Percentiles rank a stretch among this genome's conserved stretches.
These are phyloP conservation scores for Prenolepis imparis DNA, from an alignment of 2,888 invertebrate species.

Conservation along the genomic window DNA sequence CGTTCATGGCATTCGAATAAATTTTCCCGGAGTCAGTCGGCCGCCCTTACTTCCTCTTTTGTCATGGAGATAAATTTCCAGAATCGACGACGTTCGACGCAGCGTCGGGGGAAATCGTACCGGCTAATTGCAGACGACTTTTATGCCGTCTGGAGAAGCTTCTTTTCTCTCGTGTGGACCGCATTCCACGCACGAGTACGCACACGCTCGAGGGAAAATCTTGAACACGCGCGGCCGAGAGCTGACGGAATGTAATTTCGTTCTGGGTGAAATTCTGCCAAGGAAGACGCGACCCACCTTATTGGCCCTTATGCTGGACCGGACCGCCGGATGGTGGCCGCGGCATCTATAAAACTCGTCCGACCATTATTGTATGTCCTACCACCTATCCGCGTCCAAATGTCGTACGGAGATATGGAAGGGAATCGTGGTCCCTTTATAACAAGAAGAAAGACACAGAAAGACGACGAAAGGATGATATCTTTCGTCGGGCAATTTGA, in stretches of 20 bases:
- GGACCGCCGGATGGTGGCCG: slow-evolving; percentile 75
- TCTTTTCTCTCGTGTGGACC: slow-evolving; percentile 32
- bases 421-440: slow-evolving; percentile 66
- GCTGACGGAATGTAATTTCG: slow-evolving; percentile 85
- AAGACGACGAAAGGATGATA: slow-evolving; percentile 3
- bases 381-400: slow-evolving; percentile 67
- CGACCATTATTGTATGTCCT: slow-evolving; percentile 80
- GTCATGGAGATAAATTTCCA: slow-evolving; percentile 76
- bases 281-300: slow-evolving; percentile 73
- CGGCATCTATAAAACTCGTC: slow-evolving; percentile 83
- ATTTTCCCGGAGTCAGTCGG: slow-evolving; percentile 60
- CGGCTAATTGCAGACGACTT: slow-evolving; percentile 75
- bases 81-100: slow-evolving; percentile 71
- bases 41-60: slow-evolving; percentile 36
- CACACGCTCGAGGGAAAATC: slow-evolving; percentile 55
- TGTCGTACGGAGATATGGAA: slow-evolving; percentile 39
- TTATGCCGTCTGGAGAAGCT: slow-evolving; percentile 62
- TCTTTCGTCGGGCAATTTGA: slow-evolving; percentile 48
- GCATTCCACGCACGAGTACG: slow-evolving; percentile 69
- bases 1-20: slow-evolving; percentile 74
- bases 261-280: slow-evolving; percentile 81
- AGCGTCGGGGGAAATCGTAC: slow-evolving; percentile 74
- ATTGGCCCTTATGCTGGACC: slow-evolving; percentile 80
- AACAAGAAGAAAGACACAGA: slow-evolving; percentile 38
- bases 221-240: slow-evolving; percentile 61